Percentiles rank a stretch among this genome's conserved stretches.
These are phyloP conservation scores for Calameuta pallipes DNA, from an alignment of 2,888 invertebrate genomes.

Conservation along the genomic window DNA sequence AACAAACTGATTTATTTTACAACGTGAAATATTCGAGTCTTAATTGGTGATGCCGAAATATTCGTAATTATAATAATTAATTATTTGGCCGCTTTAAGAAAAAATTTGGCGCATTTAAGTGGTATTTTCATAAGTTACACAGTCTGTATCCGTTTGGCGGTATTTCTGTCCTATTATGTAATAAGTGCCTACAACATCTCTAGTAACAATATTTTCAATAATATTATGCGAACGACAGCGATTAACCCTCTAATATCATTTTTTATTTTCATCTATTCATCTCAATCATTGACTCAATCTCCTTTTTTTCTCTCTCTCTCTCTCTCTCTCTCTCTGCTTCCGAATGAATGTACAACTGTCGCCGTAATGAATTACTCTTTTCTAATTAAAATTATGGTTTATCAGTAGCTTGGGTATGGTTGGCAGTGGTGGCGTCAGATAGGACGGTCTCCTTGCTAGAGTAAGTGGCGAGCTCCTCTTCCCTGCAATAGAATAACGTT, in stretches of 20 bases:
- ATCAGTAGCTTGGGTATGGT: constrained; percentile 58
- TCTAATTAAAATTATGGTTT: constrained; percentile 46
- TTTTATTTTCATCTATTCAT: background rate
- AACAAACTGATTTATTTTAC: constrained; percentile 51
- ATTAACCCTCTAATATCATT: constrained; percentile 16
- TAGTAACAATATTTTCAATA: constrained; percentile 20
- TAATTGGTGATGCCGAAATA: constrained; percentile 58
- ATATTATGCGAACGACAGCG: constrained; percentile 17
- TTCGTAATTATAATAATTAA: constrained; percentile 31
- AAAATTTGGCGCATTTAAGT: too few species aligned
- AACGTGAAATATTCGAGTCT: constrained; percentile 42
- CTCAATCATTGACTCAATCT: constrained; percentile 13
- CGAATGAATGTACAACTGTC: too few species aligned
- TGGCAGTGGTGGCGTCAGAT: constrained; percentile 63
- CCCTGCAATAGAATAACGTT: constrained; percentile 64
- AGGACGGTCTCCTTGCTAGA: constrained; percentile 65
- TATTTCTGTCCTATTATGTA: background rate
- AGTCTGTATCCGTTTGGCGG: constrained; percentile 13
- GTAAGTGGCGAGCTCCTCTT: constrained; percentile 64
- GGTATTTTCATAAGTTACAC: constrained; percentile 3
- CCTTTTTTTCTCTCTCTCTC: background rate
- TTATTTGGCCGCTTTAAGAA: too few species aligned
- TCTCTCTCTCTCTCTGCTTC: background rate
- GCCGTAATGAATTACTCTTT: background rate
- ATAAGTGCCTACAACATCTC: constrained; percentile 21